phyloP scores from a whole-genome alignment of 2,888 invertebrate species.

The Nephrocerus scutellatus region DNA sequence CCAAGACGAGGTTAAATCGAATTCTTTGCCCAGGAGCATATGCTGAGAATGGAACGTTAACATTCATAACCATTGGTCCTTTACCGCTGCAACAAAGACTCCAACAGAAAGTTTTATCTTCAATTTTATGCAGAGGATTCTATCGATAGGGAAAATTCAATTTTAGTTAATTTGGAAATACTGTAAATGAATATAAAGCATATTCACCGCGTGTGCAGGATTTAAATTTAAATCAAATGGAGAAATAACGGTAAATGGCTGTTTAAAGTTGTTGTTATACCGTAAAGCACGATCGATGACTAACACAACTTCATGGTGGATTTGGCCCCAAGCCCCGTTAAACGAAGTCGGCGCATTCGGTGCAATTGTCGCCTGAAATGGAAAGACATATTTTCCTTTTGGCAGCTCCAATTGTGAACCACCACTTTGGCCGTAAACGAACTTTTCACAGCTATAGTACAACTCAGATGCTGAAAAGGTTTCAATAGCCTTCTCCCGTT shows the following conservation, averaged over 20 bases:
- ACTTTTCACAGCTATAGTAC: constrained; percentile 40
- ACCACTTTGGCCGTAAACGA: constrained; percentile 45
- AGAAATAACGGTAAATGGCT: constrained; percentile 70
- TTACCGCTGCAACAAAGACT: constrained; percentile 61
- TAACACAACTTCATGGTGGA: constrained; percentile 70
- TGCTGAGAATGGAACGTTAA: constrained; percentile 59
- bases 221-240: constrained; percentile 72
- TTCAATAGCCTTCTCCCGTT: constrained; percentile 33
- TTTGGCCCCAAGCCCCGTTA: constrained; percentile 64
- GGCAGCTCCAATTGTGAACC: constrained; percentile 63
- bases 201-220: constrained; percentile 56
- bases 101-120: constrained; percentile 69
- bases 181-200: not conserved
- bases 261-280: constrained; percentile 74
- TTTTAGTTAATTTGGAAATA: not conserved
- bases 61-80: constrained; percentile 60
- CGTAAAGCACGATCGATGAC: constrained; percentile 78
- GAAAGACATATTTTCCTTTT: constrained; percentile 63
- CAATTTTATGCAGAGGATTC: constrained; percentile 60
- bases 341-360: constrained; percentile 68
- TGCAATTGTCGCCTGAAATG: constrained; percentile 60
- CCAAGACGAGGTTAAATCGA: constrained; percentile 59
- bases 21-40: constrained; percentile 70
- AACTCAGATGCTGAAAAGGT: constrained; percentile 40
- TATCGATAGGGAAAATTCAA: constrained; percentile 32